These are phyloP conservation scores for Mohoua ochrocephala DNA, from an alignment of 2,113 vertebrate species.

Conservation along the genomic window DNA sequence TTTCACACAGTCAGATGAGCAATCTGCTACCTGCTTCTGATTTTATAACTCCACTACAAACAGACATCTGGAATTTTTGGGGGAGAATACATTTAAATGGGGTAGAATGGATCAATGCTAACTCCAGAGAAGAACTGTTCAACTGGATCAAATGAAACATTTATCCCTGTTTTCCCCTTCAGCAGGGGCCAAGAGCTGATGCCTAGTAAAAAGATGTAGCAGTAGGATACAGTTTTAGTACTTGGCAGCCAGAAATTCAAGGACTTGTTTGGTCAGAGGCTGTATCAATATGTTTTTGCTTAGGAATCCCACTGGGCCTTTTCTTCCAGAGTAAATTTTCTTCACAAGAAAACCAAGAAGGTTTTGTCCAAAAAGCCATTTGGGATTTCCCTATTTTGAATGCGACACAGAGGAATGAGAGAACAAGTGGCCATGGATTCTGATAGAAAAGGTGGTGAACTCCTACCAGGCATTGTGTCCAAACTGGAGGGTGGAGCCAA, in stretches of 20 bases:
- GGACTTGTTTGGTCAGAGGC: not conserved
- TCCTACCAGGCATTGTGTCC: not conserved
- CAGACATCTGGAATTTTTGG: not conserved
- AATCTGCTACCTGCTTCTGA: not conserved
- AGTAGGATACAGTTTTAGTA: not conserved
- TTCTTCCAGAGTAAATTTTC: not conserved
- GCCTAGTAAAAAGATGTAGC: not conserved
- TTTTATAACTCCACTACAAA: not conserved
- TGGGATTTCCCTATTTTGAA: not conserved
- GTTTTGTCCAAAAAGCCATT: not conserved
- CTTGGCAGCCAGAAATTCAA: not conserved
- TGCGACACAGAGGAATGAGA: not conserved
- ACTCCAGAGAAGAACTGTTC: not conserved
- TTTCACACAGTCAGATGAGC: not conserved
- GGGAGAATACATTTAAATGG: not conserved
- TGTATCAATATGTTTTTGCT: not conserved
- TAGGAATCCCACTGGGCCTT: not conserved
- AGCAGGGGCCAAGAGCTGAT: not conserved
- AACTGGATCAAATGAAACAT: not conserved
- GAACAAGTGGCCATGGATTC: not conserved
- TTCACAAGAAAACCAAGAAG: not conserved
- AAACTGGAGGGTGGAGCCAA: not conserved
- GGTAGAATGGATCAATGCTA: not conserved
- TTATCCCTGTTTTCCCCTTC: not conserved
- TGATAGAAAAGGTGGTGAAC: not conserved